A percentile compares a stretch with the other conserved stretches of the same genome.
Conservation (phyloP, 2,113 vertebrate genomes). For the Dicrurus megarhynchus region DNA sequence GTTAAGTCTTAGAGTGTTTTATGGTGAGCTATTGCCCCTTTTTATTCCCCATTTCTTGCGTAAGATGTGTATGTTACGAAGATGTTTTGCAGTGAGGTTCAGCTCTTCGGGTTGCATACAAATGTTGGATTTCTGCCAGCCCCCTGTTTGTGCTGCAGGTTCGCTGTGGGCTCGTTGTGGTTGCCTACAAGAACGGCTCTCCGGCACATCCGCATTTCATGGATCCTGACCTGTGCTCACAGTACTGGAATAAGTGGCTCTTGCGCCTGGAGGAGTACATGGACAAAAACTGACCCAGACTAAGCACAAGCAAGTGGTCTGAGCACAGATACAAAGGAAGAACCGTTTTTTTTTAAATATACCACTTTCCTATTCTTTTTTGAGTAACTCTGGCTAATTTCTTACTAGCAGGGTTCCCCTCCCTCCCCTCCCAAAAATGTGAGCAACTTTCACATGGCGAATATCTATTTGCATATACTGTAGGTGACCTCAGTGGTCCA, state of each 20-base stretch:
- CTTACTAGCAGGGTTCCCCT: not conserved
- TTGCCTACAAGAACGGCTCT: constrained; percentile 92
- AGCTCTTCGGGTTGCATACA: not conserved
- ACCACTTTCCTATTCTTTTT: not conserved
- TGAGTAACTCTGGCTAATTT: not conserved
- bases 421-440: not conserved
- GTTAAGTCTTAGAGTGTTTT: not conserved
- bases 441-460: not conserved
- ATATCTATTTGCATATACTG: not conserved
- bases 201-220: constrained; percentile 88
- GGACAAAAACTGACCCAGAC: constrained; percentile 56
- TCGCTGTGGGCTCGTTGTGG: constrained; percentile 87
- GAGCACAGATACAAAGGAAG: not conserved
- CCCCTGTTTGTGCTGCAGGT: constrained; percentile 73
- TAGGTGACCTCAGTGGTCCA: not conserved
- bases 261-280: constrained; percentile 84
- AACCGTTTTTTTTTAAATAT: not conserved
- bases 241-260: constrained; percentile 92
- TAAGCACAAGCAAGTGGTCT: not conserved
- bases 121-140: not conserved
- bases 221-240: constrained; percentile 73
- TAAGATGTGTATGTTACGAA: not conserved
- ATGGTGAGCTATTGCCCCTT: not conserved
- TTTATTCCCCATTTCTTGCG: not conserved
- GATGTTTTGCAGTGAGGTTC: not conserved